Base-by-base conservation (phyloP, 2,797 vertebrate genomes). In the Acomys russatus region DNA sequence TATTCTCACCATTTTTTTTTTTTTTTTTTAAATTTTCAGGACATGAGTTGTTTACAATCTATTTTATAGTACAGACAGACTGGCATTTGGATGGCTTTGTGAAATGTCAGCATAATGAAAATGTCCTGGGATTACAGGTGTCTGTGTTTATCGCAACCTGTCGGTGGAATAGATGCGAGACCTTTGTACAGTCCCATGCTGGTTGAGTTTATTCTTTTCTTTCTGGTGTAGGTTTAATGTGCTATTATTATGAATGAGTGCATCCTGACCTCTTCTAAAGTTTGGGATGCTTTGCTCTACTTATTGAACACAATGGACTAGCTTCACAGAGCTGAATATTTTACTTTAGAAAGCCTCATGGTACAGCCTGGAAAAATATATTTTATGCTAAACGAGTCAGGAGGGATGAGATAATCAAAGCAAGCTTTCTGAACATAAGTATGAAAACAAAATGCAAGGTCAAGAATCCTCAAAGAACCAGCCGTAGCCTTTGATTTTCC, bases 381-480 rank as follows among this genome's bases (percentile, higher is more conserved):
- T 23, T 83, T 23, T 9, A 88, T 94, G 35, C 64, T 66, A 91
- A 92, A 86, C 86, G 33, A 70, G 12, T 70, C 84, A 15, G 78
- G 59, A 91, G 38, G 61, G 86, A 90, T 44, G 54, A 23, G 70
- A 90, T 85, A 94, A 90, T 85, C 64, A 95, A 91, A 90, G 44
- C 79, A 70, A 89, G 88, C 33, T 96, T 91, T 91, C 78, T 92
- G 92, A 44, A 38, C 86, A 2, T 76, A 78, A 77, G 12, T 63
- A 49, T 51, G 54, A 92, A 95, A 96, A 82, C 94, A 88, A 82
- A 94, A 85, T 44, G 63, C 77, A 82, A 88, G 76, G 64, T 93
- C 76, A 64, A 85, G 68, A 89, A 23, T 90, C 83, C 92, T 92
- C 83, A 89, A 89, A 96, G 74, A 10, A 54, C 35, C 44, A 68